Percentiles rank a stretch among this genome's conserved stretches.
Evolutionary conservation across 1,140 invertebrate genomes (phyloP).

Genomic region (Cepaea nemoralis): DNA sequence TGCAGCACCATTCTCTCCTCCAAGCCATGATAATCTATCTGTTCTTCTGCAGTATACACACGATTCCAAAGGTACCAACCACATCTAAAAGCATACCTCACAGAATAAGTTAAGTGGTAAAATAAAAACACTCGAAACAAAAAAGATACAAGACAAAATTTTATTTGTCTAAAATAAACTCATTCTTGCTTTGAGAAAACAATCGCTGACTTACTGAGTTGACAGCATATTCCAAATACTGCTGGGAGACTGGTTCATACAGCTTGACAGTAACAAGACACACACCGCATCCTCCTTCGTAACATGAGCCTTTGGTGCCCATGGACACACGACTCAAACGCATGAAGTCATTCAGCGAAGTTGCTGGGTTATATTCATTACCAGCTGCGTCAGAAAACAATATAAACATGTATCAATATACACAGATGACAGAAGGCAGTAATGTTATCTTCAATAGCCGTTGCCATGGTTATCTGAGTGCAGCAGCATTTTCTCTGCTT

Average conservation of each 20-base stretch:
- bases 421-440: too few species aligned
- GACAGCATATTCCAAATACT: slow-evolving; percentile 77
- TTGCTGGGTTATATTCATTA: slow-evolving; percentile 46
- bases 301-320: slow-evolving; percentile 83
- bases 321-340: slow-evolving; percentile 76
- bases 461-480: too few species aligned
- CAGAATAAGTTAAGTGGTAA: too few species aligned
- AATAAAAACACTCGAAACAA: too few species aligned
- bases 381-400: slow-evolving; percentile 42
- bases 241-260: slow-evolving; percentile 74
- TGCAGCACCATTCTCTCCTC: too few species aligned
- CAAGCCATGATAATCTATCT: too few species aligned
- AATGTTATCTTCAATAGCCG: too few species aligned
- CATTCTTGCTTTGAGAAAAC: not conserved
- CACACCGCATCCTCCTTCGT: slow-evolving; percentile 86
- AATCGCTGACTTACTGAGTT: slow-evolving; percentile 79
- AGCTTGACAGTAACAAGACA: slow-evolving; percentile 81
- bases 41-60: too few species aligned
- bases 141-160: too few species aligned
- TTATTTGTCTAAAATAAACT: not conserved
- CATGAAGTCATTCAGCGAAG: slow-evolving; percentile 58
- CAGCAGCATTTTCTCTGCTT: too few species aligned
- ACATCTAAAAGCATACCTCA: too few species aligned
- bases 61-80: too few species aligned
- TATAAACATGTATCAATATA: not conserved